Conservation (phyloP, 2,888 invertebrate species). For the Esperia sulphurella region DNA sequence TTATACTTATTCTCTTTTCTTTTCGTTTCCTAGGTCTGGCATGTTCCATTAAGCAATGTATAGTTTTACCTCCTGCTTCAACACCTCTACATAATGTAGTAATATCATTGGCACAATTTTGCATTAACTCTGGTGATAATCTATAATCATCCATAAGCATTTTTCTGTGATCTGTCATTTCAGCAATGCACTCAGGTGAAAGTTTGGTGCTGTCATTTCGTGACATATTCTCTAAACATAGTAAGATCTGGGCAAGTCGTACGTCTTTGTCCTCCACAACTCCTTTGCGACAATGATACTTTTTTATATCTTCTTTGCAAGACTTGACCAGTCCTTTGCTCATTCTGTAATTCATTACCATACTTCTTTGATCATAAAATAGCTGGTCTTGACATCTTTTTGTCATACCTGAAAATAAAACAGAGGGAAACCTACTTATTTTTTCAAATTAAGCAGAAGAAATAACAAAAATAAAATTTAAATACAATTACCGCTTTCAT, state of each 20-base stretch:
- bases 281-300: slow-evolving; percentile 90
- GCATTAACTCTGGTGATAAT: slow-evolving; percentile 95
- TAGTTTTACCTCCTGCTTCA: slow-evolving; percentile 91
- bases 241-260: slow-evolving; percentile 91
- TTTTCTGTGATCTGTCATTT: slow-evolving; percentile 94
- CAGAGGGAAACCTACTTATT: not conserved
- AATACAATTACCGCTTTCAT: slow-evolving; percentile 78
- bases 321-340: slow-evolving; percentile 93
- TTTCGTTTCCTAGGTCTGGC: slow-evolving; percentile 83
- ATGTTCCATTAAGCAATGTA: slow-evolving; percentile 97
- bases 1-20: slow-evolving; percentile 82
- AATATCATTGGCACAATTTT: slow-evolving; percentile 92
- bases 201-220: slow-evolving; percentile 86
- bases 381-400: slow-evolving; percentile 90
- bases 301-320: slow-evolving; percentile 93
- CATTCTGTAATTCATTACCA: slow-evolving; percentile 93
- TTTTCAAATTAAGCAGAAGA: not conserved
- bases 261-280: slow-evolving; percentile 91
- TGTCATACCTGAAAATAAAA: slow-evolving; percentile 69
- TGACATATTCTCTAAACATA: slow-evolving; percentile 92
- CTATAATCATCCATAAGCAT: slow-evolving; percentile 96
- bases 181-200: slow-evolving; percentile 88
- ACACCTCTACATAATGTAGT: slow-evolving; percentile 85
- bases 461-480: not conserved
- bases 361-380: slow-evolving; percentile 90